A percentile compares a stretch with the other conserved stretches of the same genome.
phyloP scores from a whole-genome alignment of 1,140 invertebrate genomes.

The Brachionus calyciflorus region DNA sequence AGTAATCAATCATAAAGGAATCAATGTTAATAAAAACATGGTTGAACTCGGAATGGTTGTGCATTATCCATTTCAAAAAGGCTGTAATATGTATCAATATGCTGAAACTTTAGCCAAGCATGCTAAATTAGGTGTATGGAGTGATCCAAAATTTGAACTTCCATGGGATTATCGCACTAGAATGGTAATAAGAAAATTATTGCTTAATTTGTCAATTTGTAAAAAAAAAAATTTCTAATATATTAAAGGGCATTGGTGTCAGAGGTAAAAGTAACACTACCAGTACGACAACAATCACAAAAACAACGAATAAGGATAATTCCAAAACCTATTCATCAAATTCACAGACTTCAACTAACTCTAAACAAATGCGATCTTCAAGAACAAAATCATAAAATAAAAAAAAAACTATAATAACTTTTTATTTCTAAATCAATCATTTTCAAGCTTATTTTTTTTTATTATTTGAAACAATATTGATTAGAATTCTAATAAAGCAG shows the following conservation, averaged over 20 bases:
- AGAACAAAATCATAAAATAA: no score
- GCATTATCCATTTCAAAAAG: slow-evolving; percentile 17
- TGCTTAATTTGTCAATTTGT: no score
- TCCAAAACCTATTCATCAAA: no score
- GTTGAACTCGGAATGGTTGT: not conserved
- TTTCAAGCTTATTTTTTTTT: no score
- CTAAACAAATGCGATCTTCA: no score
- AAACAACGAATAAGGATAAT: not conserved
- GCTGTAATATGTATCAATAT: not conserved
- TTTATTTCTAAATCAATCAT: no score
- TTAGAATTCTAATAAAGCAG: no score
- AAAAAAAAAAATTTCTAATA: not conserved
- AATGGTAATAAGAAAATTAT: not conserved
- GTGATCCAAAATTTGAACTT: slow-evolving; percentile 7
- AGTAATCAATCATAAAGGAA: slow-evolving; percentile 18
- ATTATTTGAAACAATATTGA: no score
- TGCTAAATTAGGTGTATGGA: not conserved
- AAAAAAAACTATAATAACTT: no score
- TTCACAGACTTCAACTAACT: not conserved
- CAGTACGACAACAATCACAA: not conserved
- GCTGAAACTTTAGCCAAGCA: not conserved
- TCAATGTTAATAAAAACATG: slow-evolving; percentile 39
- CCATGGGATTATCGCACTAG: slow-evolving; percentile 35
- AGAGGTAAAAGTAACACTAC: not conserved
- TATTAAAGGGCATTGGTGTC: not conserved